These are phyloP conservation scores for Abramis brama DNA, from an alignment of 2,113 vertebrate species.

Conservation along the genomic window DNA sequence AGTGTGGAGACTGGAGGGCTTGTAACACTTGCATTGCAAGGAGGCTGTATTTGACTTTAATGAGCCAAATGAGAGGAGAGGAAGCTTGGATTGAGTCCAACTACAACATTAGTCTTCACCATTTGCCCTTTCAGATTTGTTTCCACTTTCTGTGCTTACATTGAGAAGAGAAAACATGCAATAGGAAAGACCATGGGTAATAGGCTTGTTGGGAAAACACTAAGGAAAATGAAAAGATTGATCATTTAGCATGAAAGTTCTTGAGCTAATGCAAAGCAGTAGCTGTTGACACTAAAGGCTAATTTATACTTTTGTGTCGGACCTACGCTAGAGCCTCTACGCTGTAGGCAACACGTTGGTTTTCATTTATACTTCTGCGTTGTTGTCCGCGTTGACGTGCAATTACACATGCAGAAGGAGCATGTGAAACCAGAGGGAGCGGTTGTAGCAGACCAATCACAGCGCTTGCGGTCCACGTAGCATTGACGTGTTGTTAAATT, in stretches of 20 bases:
- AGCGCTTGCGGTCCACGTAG: too few species aligned
- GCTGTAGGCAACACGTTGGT: too few species aligned
- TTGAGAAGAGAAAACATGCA: slow-evolving; percentile 52
- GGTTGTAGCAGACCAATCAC: too few species aligned
- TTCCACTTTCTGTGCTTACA: slow-evolving; percentile 41
- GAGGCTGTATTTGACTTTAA: slow-evolving; percentile 33
- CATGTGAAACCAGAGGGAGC: too few species aligned
- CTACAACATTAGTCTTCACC: slow-evolving; percentile 52
- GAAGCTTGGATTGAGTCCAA: slow-evolving; percentile 45
- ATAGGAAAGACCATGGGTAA: slow-evolving; percentile 43
- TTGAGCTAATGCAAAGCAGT: slow-evolving; percentile 26
- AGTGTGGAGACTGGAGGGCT: slow-evolving; percentile 22
- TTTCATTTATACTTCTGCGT: too few species aligned
- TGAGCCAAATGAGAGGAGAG: slow-evolving; percentile 44
- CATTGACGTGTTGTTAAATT: too few species aligned
- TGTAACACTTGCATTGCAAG: slow-evolving; percentile 22
- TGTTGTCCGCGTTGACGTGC: too few species aligned
- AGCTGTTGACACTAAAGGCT: neutral
- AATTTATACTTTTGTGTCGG: too few species aligned
- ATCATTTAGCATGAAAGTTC: slow-evolving; percentile 42
- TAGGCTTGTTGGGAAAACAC: slow-evolving; percentile 31
- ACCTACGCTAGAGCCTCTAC: too few species aligned
- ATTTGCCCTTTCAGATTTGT: slow-evolving; percentile 39
- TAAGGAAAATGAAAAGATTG: slow-evolving; percentile 40
- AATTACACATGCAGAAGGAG: too few species aligned